Percentiles rank a stretch among this genome's conserved stretches.
These are phyloP conservation scores for Solenopsis invicta DNA, from an alignment of 1,140 invertebrate species.

Conservation along the genomic window DNA sequence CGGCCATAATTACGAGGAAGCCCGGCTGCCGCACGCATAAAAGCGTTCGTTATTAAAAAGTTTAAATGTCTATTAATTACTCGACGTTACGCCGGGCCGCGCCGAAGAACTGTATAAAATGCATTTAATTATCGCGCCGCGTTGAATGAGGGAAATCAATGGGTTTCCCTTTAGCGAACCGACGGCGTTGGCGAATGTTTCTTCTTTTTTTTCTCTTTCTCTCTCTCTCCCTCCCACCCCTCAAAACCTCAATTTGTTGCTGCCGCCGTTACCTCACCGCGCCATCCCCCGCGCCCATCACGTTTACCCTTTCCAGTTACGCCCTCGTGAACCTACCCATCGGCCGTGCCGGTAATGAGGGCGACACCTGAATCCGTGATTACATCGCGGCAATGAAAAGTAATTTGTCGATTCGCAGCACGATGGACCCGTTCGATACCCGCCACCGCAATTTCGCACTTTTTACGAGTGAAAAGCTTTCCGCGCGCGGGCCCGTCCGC, in stretches of 20 bases:
- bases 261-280: slow-evolving; percentile 63
- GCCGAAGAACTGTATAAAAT: slow-evolving; percentile 81
- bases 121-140: slow-evolving; percentile 84
- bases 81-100: slow-evolving; percentile 78
- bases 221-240: slow-evolving; percentile 59
- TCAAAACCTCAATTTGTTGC: slow-evolving; percentile 83
- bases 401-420: slow-evolving; percentile 78
- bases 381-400: slow-evolving; percentile 79
- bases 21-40: slow-evolving; percentile 77
- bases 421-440: slow-evolving; percentile 76
- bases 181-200: slow-evolving; percentile 68
- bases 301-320: slow-evolving; percentile 73
- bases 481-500: neutral
- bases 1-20: slow-evolving; percentile 80
- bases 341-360: slow-evolving; percentile 70
- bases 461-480: slow-evolving; percentile 73
- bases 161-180: slow-evolving; percentile 78
- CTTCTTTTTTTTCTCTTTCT: slow-evolving; percentile 74
- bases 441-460: slow-evolving; percentile 72
- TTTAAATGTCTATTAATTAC: slow-evolving; percentile 86
- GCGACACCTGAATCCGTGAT: slow-evolving; percentile 78
- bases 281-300: slow-evolving; percentile 32
- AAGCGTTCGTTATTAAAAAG: slow-evolving; percentile 85
- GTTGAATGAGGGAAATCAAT: slow-evolving; percentile 84
- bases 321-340: slow-evolving; percentile 63